Percentiles rank a stretch among this genome's conserved stretches.
These are phyloP conservation scores for Heliconius hortense DNA, from an alignment of 2,888 invertebrate species.

Conservation along the genomic window DNA sequence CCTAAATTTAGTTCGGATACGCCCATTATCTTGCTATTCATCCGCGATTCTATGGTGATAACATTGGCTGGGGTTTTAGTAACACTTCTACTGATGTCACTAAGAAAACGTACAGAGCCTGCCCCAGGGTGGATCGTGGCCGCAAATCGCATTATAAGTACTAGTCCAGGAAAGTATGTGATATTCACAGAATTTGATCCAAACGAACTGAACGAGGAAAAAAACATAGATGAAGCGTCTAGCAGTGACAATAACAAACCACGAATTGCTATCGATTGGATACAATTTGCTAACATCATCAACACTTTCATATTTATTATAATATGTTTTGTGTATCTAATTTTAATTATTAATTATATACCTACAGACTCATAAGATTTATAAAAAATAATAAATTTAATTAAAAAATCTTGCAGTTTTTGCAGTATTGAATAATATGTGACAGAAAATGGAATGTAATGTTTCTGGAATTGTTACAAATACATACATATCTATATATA, in stretches of 20 bases:
- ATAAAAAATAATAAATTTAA: neutral
- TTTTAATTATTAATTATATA: constrained; percentile 66
- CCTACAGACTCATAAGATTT: constrained; percentile 52
- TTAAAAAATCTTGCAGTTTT: neutral
- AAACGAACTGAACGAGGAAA: constrained; percentile 53
- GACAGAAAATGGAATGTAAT: neutral
- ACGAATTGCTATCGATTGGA: constrained; percentile 62
- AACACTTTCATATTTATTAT: constrained; percentile 66
- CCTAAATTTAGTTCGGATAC: constrained; percentile 82
- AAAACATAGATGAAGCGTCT: constrained; percentile 51
- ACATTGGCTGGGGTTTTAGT: constrained; percentile 62
- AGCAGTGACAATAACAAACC: constrained; percentile 47
- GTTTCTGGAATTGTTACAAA: neutral
- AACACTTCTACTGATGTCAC: constrained; percentile 65
- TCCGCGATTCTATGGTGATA: constrained; percentile 73
- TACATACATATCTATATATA: neutral
- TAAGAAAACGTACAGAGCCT: constrained; percentile 56
- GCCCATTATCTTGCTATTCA: constrained; percentile 78
- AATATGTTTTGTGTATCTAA: constrained; percentile 59
- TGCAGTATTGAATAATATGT: neutral
- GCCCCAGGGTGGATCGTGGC: constrained; percentile 64
- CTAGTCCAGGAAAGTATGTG: constrained; percentile 68
- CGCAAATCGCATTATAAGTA: constrained; percentile 57
- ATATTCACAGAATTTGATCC: constrained; percentile 75
- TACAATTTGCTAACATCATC: constrained; percentile 65